These are phyloP conservation scores for Synaphobranchus kaupii DNA, from an alignment of 2,797 vertebrate genomes.

Conservation along the genomic window DNA sequence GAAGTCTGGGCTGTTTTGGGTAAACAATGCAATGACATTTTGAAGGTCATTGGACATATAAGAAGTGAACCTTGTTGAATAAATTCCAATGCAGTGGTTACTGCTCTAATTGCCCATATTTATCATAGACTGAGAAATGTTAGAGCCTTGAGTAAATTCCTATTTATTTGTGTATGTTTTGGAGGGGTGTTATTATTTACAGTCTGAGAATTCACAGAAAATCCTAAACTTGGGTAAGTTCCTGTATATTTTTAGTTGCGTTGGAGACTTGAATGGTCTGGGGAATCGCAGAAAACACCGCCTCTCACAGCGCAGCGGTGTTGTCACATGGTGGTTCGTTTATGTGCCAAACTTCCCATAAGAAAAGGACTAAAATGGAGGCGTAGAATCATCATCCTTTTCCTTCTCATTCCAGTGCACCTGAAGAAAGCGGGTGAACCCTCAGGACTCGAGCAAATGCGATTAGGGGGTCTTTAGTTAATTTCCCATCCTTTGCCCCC, in stretches of 20 bases:
- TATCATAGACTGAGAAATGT: background rate
- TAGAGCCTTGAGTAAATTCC: background rate
- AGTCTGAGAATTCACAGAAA: background rate
- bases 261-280: background rate
- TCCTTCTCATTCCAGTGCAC: background rate
- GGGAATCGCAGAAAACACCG: background rate
- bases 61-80: background rate
- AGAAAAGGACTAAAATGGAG: slow-evolving; percentile 4
- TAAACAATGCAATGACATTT: slow-evolving; percentile 5
- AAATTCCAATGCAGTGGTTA: background rate
- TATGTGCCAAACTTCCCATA: background rate
- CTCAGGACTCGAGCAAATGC: background rate
- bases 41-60: background rate
- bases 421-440: background rate
- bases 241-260: background rate
- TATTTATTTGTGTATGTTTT: background rate
- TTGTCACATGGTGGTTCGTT: background rate
- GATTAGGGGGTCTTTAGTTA: slow-evolving; percentile 22
- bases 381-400: background rate
- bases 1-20: slow-evolving; percentile 15
- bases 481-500: slow-evolving; percentile 5
- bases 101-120: background rate
- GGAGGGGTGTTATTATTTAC: background rate
- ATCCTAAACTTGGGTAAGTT: background rate
- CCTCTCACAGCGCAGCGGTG: background rate